Conservation (phyloP, 53 echinoderm and acorn worm species). For the Patiria pectinifera region DNA sequence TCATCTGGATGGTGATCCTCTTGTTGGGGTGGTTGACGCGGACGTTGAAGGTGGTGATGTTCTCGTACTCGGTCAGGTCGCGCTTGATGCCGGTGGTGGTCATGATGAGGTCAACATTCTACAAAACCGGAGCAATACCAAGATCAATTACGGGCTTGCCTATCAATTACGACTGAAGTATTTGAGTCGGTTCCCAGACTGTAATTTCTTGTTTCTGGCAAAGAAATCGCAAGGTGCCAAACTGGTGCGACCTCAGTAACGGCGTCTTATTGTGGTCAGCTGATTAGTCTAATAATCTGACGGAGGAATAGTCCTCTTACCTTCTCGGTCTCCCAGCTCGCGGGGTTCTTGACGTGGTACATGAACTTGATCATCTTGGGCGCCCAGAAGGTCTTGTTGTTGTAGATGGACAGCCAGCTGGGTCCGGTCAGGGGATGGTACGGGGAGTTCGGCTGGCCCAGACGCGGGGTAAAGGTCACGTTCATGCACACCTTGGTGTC, state of each 20-base stretch:
- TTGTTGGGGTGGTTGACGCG: conserved; percentile 2
- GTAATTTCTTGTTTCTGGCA: no score
- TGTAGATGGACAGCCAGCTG: conserved; percentile 45
- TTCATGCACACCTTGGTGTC: conserved; percentile 47
- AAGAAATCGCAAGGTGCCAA: no score
- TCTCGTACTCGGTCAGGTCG: conserved; percentile 20
- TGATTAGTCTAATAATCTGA: no score
- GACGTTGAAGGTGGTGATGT: conserved; percentile 42
- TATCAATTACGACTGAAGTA: not conserved
- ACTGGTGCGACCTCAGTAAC: no score
- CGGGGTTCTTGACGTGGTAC: conserved; percentile 14
- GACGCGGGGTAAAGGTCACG: conserved; percentile 35
- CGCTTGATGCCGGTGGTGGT: conserved; percentile 22
- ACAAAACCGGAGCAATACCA: not conserved
- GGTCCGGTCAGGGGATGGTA: conserved; percentile 57
- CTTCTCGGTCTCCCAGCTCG: conserved; percentile 27
- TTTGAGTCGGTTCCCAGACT: no score
- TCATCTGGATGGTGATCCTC: not conserved
- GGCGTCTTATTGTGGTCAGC: no score
- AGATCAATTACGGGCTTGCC: not conserved
- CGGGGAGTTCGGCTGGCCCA: conserved; percentile 43
- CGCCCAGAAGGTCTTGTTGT: conserved; percentile 7
- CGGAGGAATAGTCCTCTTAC: not conserved
- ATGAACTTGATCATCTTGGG: conserved; percentile 41
- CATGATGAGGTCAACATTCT: conserved; percentile 50